Evolutionary conservation across 2,797 vertebrate genomes (phyloP).

Genomic region (Sarcoramphus papa): DNA sequence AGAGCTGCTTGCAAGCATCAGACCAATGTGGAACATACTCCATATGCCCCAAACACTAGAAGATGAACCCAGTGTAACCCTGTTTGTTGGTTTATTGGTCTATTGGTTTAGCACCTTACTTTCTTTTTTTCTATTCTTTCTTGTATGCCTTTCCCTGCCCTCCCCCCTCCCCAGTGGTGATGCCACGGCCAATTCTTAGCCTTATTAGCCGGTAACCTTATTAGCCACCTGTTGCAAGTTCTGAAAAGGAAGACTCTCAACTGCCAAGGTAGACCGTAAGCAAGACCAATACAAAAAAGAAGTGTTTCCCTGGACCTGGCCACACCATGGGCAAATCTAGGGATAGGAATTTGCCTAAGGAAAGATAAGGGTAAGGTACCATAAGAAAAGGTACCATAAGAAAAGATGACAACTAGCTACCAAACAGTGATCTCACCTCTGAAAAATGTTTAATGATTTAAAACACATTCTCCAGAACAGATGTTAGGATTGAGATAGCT

Average conservation of each 20-base stretch:
- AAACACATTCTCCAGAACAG: neutral
- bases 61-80: neutral
- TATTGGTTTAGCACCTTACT: neutral
- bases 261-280: neutral
- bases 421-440: neutral
- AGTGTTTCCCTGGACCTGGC: neutral
- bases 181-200: neutral
- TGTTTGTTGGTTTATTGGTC: neutral
- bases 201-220: neutral
- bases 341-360: accelerated
- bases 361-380: neutral
- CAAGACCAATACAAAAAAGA: neutral
- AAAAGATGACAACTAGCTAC: neutral
- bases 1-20: neutral
- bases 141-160: neutral
- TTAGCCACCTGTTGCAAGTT: neutral
- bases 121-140: neutral
- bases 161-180: neutral
- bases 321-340: neutral
- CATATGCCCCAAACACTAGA: neutral
- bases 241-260: neutral
- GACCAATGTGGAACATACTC: neutral
- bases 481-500: neutral
- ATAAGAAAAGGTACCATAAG: neutral
- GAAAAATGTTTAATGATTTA: neutral